These are phyloP conservation scores for Alligator sinensis DNA, from an alignment of 2,113 vertebrate species.

Conservation along the genomic window DNA sequence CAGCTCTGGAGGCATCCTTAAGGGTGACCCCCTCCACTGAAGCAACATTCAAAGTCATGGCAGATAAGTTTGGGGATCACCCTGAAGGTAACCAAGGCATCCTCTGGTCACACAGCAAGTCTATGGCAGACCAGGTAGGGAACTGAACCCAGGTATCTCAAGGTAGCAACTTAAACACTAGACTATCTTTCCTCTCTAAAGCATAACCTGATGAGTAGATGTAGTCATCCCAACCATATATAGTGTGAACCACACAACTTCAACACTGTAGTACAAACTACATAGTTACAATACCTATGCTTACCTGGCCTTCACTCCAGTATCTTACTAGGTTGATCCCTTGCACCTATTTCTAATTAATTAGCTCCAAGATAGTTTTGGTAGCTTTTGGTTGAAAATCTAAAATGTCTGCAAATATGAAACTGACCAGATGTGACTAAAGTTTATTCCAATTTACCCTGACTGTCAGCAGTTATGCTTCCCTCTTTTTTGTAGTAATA, in stretches of 20 bases:
- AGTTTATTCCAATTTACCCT: neutral
- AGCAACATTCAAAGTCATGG: too few relatives aligned
- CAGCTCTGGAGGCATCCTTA: too few relatives aligned
- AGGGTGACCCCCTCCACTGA: too few relatives aligned
- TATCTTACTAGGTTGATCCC: neutral
- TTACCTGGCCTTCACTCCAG: neutral
- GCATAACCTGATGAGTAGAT: accelerated
- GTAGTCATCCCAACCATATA: neutral
- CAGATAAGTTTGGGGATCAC: too few relatives aligned
- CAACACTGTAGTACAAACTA: neutral
- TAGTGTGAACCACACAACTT: neutral
- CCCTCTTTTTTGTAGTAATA: neutral
- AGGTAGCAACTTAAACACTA: neutral
- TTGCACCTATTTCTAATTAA: neutral
- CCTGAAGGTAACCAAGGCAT: too few relatives aligned
- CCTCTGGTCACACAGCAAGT: neutral
- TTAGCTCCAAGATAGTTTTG: neutral
- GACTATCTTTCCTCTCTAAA: neutral
- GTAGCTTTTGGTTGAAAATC: neutral
- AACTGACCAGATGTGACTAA: neutral
- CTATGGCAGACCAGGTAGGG: neutral
- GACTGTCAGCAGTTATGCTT: neutral
- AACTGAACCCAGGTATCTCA: neutral
- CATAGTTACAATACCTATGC: neutral
- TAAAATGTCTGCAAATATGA: neutral